These are phyloP conservation scores for Sapayoa aenigma DNA, from an alignment of 2,113 vertebrate species.

Conservation along the genomic window DNA sequence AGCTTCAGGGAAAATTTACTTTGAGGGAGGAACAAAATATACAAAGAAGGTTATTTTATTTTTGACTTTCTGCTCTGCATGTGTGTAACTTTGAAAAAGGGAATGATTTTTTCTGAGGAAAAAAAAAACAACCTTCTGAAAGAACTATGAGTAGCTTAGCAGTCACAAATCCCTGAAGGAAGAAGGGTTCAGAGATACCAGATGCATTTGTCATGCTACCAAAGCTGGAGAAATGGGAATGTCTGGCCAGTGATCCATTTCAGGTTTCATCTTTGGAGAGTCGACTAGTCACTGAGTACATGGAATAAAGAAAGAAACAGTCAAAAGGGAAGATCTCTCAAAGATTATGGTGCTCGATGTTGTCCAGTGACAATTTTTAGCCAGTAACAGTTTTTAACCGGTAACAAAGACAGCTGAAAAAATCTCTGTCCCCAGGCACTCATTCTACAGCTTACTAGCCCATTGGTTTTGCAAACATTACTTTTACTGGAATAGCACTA, in stretches of 20 bases:
- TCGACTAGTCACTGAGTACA: neutral
- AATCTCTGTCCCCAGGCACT: neutral
- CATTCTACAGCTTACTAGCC: neutral
- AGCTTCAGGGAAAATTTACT: neutral
- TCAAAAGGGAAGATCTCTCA: slow-evolving; percentile 16
- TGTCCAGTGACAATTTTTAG: neutral
- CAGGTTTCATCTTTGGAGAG: neutral
- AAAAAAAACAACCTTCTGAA: slow-evolving; percentile 5
- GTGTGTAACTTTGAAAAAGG: slow-evolving; percentile 29
- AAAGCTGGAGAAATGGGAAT: slow-evolving; percentile 26
- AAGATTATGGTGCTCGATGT: neutral
- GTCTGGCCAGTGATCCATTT: slow-evolving; percentile 49
- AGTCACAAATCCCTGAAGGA: slow-evolving; percentile 36
- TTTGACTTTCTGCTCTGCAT: slow-evolving; percentile 30
- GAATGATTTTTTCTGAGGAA: slow-evolving; percentile 27
- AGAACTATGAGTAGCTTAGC: neutral
- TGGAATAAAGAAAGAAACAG: neutral
- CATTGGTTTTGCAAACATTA: neutral
- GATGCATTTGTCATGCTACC: slow-evolving; percentile 49
- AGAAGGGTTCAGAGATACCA: slow-evolving; percentile 27
- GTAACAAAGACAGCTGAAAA: neutral
- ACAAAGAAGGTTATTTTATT: slow-evolving; percentile 33
- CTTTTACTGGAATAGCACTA: neutral
- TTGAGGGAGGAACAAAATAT: neutral
- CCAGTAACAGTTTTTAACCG: neutral